Evolutionary conservation across 2,113 vertebrate species (phyloP), one percentile per base, ranked within the genome.

Genomic region (Stomatorhinus ivindoensis): DNA sequence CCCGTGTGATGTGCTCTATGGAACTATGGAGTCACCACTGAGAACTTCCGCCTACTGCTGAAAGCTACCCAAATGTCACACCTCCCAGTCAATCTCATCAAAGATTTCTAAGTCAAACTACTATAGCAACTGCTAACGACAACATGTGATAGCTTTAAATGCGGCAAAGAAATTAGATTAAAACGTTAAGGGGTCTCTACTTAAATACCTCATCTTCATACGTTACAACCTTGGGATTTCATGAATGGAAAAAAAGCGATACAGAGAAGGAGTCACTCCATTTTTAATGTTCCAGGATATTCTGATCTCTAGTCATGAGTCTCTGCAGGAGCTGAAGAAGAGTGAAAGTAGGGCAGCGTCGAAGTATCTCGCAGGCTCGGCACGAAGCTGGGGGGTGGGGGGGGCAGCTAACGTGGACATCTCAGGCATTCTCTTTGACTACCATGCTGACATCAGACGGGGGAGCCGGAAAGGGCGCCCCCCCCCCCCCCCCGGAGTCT

Each of bases 401-500:
- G 73, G 11, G 27, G 48, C 3, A 19, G 47, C 80, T 61, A 82
- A 85, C 39, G 50, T 27, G 88, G n/a, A 27, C 42, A 48, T 39
- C 82, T 86, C 53, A 89, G 58, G 82, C 84, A 89, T 47, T 91
- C 89, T 86, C 86, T 88, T 89, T 87, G 88, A 39, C 86, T 61
- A 80, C 10, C 50, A 47, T 39, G 91, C 8, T 83, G 73, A 51
- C 89, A 73, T 76, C 84, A 87, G 3, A 51, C 4, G 19, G 51
- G 27, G 80, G 88, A 44, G 61, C 11, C 8, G 39, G 47, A 35
- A 53, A n/a, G 10, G 85, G 39, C 24, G 21, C 51, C 4, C 50
- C n/a, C 39, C 39, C 46, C 82, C 82, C 53, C 44, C 44, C 5
- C 44, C 44, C 44, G n/a, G 7, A 58, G 46, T 27, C 58, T 51